Evolutionary conservation across 2,113 vertebrate species (phyloP).

Genomic region (Pavo muticus): DNA sequence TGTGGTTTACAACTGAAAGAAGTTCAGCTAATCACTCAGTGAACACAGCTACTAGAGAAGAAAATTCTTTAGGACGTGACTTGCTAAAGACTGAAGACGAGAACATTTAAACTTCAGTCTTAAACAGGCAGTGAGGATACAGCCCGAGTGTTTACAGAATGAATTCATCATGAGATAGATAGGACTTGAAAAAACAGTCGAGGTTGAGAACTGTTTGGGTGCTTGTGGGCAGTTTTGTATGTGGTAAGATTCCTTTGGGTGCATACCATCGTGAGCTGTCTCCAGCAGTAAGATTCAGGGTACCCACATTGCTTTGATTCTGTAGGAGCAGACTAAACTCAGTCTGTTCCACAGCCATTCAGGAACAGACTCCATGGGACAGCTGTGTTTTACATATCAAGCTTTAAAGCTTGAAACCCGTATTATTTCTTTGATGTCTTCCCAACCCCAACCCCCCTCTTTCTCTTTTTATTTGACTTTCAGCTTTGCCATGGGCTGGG

Average conservation of each 20-base stretch:
- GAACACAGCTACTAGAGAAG: neutral
- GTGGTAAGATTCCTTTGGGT: neutral
- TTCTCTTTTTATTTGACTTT: neutral
- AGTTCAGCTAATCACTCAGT: neutral
- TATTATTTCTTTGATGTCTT: neutral
- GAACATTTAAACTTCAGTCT: neutral
- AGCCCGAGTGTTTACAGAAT: neutral
- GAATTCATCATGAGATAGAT: neutral
- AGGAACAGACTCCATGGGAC: neutral
- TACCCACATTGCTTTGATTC: neutral
- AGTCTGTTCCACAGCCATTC: neutral
- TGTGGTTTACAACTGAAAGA: neutral
- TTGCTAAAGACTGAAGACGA: neutral
- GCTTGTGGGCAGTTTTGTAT: neutral
- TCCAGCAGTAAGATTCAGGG: neutral
- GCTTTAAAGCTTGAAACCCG: neutral
- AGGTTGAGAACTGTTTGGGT: conserved; percentile 6
- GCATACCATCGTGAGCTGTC: neutral
- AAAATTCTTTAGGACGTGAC: neutral
- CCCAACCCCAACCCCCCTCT: neutral
- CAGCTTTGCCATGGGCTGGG: conserved; percentile 63
- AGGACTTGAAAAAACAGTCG: neutral
- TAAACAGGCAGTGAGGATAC: neutral
- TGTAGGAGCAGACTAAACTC: neutral
- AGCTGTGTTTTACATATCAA: neutral